Percentiles rank a stretch among this genome's conserved stretches.
Evolutionary conservation across 2,888 invertebrate species (phyloP).

Genomic region (Argynnis bischoffii): DNA sequence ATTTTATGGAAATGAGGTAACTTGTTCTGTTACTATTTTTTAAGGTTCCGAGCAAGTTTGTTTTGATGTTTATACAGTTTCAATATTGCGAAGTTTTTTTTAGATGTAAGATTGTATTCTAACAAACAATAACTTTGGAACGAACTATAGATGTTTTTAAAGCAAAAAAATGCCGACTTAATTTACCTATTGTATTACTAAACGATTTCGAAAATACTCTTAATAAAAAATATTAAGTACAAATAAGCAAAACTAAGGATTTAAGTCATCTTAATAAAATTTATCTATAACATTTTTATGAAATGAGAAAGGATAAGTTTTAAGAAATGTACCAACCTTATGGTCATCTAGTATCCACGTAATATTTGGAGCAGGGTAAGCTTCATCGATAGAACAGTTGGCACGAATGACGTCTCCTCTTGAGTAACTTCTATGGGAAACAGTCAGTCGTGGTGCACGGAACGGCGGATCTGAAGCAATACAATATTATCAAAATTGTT

Average conservation of each 20-base stretch:
- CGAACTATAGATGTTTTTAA: too few species aligned
- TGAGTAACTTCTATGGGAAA: constrained; percentile 79
- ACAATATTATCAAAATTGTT: too few species aligned
- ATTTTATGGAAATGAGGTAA: constrained; percentile 26
- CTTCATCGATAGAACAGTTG: constrained; percentile 83
- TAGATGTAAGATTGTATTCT: too few species aligned
- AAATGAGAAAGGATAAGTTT: not conserved
- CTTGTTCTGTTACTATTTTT: constrained; percentile 12
- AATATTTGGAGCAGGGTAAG: constrained; percentile 83
- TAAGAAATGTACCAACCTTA: constrained; percentile 54
- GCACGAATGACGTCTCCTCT: constrained; percentile 82
- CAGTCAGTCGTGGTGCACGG: constrained; percentile 78
- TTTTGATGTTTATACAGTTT: not conserved
- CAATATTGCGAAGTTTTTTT: too few species aligned
- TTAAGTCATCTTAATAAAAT: too few species aligned
- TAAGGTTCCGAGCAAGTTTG: not conserved
- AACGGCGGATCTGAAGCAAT: constrained; percentile 81
- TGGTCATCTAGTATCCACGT: constrained; percentile 83
- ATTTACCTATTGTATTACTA: too few species aligned
- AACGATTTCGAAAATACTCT: too few species aligned
- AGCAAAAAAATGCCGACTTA: too few species aligned
- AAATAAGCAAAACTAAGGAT: too few species aligned
- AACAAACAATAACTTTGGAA: too few species aligned
- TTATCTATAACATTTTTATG: not conserved
- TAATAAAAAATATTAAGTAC: too few species aligned